Evolutionary conservation across 2,797 vertebrate genomes (phyloP), one percentile per base, ranked within the genome.

Genomic region (Tapera naevia): DNA sequence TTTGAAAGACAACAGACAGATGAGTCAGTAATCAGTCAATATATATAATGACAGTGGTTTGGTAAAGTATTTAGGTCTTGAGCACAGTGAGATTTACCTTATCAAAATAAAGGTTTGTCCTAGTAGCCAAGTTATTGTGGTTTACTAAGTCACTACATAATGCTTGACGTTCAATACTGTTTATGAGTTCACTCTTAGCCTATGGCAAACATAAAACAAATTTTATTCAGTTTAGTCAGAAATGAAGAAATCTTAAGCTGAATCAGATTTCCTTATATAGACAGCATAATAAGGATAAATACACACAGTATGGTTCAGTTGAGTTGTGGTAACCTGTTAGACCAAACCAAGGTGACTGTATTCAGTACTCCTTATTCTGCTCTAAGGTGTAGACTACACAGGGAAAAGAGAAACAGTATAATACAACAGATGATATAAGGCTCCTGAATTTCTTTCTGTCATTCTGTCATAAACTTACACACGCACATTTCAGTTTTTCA

Each of bases 141-240:
- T 48, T 90, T 79, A 39, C 67, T 33, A 84, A 45, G 48, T 25
- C 62, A 66, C 46, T 13, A 7, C 35, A 11, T 6, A 7, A 16
- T 54, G 32, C 30, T n/a, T 18, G 28, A 12, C 35, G 80, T 76
- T 37, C 37, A 62, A 32, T 33, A 30, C 58, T 72, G 14, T 84
- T 72, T 45, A 58, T 88, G 58, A 73, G 11, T 60, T 94, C 64
- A 15, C 30, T 48, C 35, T 60, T 65, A 79, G 78, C 66, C 39
- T 23, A 7, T 72, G 56, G 30, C 39, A 73, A 76, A 76, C 4
- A 5, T 43, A 81, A 72, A 62, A 30, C 13, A 88, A 69, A 72
- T 93, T 65, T 72, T 24, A 75, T 81, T 86, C 61, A 11, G 27
- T 72, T 78, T 72, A 81, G 35, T 84, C 51, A 81, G 41, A 76